These are phyloP conservation scores for Oreonectes daqikongensis DNA, from an alignment of 2,797 vertebrate genomes.

Conservation along the genomic window DNA sequence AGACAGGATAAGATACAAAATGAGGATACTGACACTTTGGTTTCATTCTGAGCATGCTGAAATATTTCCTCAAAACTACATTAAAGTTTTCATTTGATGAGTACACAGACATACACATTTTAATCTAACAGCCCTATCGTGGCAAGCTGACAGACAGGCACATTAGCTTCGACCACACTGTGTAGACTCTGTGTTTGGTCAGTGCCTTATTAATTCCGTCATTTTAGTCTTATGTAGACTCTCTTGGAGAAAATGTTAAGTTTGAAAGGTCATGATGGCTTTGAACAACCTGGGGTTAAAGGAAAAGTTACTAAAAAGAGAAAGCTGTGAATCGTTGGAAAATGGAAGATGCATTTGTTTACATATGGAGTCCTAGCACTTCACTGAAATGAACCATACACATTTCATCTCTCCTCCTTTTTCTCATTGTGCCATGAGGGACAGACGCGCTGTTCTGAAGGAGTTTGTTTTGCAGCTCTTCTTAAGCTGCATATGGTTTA, in stretches of 20 bases:
- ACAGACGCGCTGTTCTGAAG: conserved; percentile 5
- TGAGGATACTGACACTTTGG: conserved; percentile 7
- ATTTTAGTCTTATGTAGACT: background rate
- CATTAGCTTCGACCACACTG: background rate
- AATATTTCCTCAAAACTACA: background rate
- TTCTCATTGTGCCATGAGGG: conserved; percentile 11
- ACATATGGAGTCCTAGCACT: conserved; percentile 20
- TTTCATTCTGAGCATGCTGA: background rate
- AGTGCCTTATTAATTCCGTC: background rate
- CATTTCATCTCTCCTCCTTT: background rate
- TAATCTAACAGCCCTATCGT: background rate
- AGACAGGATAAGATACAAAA: background rate
- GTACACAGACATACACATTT: conserved; percentile 3
- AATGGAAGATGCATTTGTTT: conserved; percentile 56
- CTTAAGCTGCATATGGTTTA: conserved; percentile 4
- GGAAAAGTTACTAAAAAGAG: background rate
- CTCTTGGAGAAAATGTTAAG: background rate
- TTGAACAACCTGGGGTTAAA: background rate
- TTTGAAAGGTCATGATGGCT: background rate
- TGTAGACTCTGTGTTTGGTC: background rate
- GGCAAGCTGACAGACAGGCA: background rate
- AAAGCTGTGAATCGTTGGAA: background rate
- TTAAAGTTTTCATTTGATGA: conserved; percentile 6
- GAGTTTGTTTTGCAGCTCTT: background rate
- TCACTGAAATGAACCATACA: conserved; percentile 7